A percentile compares a stretch with the other conserved stretches of the same genome.
These are phyloP conservation scores for Eulemur albifrons DNA, from an alignment of 2,797 vertebrate species.

Conservation along the genomic window DNA sequence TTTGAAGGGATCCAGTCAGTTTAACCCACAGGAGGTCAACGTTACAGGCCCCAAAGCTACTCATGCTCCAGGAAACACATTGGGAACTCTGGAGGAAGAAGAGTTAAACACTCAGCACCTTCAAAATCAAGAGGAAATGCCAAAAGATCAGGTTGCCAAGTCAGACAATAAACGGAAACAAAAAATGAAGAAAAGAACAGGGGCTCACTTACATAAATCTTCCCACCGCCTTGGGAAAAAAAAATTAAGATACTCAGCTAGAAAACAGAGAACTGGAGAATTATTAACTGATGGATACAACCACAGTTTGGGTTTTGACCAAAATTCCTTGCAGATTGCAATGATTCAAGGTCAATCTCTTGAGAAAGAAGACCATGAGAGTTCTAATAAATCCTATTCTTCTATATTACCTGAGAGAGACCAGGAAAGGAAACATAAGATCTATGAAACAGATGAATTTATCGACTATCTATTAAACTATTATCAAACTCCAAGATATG, in stretches of 20 bases:
- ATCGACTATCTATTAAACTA: constrained; percentile 87
- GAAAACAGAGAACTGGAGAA: background rate
- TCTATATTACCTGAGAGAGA: constrained; percentile 21
- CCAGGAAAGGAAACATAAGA: constrained; percentile 79
- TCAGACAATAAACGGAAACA: constrained; percentile 5
- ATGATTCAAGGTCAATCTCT: constrained; percentile 48
- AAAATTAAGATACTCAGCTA: constrained; percentile 46
- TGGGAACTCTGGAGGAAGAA: constrained; percentile 65
- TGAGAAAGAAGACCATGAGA: background rate
- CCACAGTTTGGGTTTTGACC: background rate
- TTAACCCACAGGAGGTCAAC: constrained; percentile 75
- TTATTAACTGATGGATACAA: background rate
- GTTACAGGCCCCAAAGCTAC: constrained; percentile 40
- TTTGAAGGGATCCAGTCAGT: constrained; percentile 81
- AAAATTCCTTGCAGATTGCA: constrained; percentile 67
- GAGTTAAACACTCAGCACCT: constrained; percentile 39
- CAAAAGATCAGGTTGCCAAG: constrained; percentile 10
- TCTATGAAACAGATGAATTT: constrained; percentile 88
- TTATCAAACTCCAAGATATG: constrained; percentile 83
- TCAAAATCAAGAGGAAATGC: constrained; percentile 61
- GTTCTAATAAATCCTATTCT: background rate
- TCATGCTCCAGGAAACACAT: constrained; percentile 38
- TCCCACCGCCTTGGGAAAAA: constrained; percentile 56
- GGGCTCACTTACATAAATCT: constrained; percentile 32
- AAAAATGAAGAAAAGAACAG: constrained; percentile 57